Percentiles rank a stretch among this genome's conserved stretches.
phyloP scores from a whole-genome alignment of 2,888 invertebrate genomes.

The Drosophila yooni region DNA sequence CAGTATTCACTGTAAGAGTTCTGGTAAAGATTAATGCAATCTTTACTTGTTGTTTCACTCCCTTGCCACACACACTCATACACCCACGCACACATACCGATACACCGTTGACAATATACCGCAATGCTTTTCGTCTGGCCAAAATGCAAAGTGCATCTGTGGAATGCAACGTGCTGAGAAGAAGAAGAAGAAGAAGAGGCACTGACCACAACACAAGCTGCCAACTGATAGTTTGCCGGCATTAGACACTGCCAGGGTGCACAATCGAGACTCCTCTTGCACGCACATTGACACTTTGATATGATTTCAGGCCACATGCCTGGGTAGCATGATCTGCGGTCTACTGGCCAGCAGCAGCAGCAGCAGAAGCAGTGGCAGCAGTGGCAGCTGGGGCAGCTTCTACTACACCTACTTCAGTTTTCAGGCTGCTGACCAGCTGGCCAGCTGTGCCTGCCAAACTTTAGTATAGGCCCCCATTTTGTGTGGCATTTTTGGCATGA shows the following conservation, averaged over 20 bases:
- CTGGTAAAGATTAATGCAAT: constrained; percentile 41
- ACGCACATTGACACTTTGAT: constrained; percentile 70
- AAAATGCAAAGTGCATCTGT: constrained; percentile 58
- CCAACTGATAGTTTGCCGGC: constrained; percentile 50
- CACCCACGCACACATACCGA: neutral
- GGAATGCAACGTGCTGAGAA: constrained; percentile 39
- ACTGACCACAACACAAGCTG: constrained; percentile 46
- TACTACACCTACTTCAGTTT: constrained; percentile 1
- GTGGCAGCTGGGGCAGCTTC: neutral
- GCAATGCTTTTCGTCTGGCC: constrained; percentile 22
- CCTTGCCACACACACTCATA: neutral
- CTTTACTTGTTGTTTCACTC: constrained; percentile 15
- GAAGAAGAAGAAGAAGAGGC: constrained; percentile 15
- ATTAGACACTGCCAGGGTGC: constrained; percentile 7
- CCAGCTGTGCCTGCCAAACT: constrained; percentile 46
- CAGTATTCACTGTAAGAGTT: constrained; percentile 23
- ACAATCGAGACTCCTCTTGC: constrained; percentile 7
- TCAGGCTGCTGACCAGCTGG: constrained; percentile 15
- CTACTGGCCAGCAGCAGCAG: neutral
- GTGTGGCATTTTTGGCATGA: constrained; percentile 67
- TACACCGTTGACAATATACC: constrained; percentile 39
- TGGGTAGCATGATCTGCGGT: constrained; percentile 53
- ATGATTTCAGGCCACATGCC: constrained; percentile 55
- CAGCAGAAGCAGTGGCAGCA: neutral
- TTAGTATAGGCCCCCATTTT: constrained; percentile 64